A percentile compares a stretch with the other conserved stretches of the same genome.
Conservation (phyloP, 2,113 vertebrate genomes). For the Puffinus mauretanicus region DNA sequence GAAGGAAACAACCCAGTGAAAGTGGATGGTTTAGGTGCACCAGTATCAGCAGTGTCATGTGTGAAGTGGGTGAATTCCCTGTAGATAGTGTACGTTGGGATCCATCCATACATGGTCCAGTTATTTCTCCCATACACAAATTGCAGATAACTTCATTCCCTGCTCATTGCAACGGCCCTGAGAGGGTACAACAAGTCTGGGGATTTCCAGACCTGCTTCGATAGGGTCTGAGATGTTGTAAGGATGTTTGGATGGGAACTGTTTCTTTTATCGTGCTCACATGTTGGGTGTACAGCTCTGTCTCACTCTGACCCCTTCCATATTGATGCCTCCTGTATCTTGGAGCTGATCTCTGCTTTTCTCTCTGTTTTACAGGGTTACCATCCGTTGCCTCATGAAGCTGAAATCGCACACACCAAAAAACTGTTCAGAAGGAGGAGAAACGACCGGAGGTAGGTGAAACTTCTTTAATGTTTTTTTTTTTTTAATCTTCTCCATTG, state of each 20-base stretch:
- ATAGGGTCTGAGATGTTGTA: neutral
- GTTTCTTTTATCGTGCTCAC: neutral
- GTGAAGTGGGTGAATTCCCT: neutral
- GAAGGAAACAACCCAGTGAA: neutral
- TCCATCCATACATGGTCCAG: rapidly evolving
- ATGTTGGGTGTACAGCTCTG: rapidly evolving
- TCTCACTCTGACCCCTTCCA: neutral
- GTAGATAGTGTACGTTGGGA: rapidly evolving
- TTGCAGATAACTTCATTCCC: neutral
- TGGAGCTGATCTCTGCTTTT: neutral
- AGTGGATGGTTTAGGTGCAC: neutral
- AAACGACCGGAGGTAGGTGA: slow-evolving; percentile 88
- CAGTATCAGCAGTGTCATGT: neutral
- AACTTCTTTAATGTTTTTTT: neutral
- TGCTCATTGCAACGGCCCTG: rapidly evolving
- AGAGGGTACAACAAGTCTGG: neutral
- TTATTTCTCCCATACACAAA: neutral
- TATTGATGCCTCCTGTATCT: neutral
- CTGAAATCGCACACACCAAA: slow-evolving; percentile 95
- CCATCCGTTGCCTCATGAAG: slow-evolving; percentile 88
- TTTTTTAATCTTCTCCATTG: neutral
- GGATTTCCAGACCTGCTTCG: neutral
- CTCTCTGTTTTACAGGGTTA: slow-evolving; percentile 78
- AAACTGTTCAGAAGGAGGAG: slow-evolving; percentile 91
- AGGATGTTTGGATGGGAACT: neutral